Evolutionary conservation across 2,797 vertebrate species (phyloP), one percentile per base, ranked within the genome.

Genomic region (Phoxinus dragarum): DNA sequence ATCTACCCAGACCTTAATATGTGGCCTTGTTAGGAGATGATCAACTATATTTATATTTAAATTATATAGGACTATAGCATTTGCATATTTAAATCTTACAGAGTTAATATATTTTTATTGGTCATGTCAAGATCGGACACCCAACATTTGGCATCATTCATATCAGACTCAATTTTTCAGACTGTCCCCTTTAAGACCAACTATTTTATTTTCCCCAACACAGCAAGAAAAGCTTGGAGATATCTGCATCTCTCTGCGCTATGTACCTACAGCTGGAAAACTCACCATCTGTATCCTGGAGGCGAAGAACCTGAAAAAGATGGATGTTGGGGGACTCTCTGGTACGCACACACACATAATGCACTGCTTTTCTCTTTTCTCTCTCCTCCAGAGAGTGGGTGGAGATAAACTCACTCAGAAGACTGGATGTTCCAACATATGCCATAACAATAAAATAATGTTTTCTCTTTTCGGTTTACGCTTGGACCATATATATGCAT

Each of bases 251-350:
- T 99, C 98, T 38, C 94, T 99, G 74, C 97, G 98, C 85, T 99
- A 99, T 0, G 98, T 99, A 89, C 98, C 98, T 88, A 99, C 98
- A 0, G 98, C 98, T 0, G 98, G 98, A 69, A 99, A 99, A 88
- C 97, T 99, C 90, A 99, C 98, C 3, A 98, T 99, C 91, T 99
- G 98, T 86, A 98, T 99, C 89, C 94, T 99, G 90, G 98, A 99
- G 86, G 98, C 98, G 86, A 99, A 99, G 95, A 99, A 99, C 93
- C 95, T 99, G 90, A 99, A 99, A 96, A 99, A 99, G 94, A 99
- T 99, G 98, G 98, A 99, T 47, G 98, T 98, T 0, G 97, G 98
- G 0, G 98, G 98, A 81, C 96, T 99, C 87, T 99, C 98, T 95
- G 98, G 98, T 97, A 87, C 34, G 87, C 66, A 80, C 34, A 6